phyloP scores from a whole-genome alignment of 2,888 invertebrate species.

The Phalangium opilio region DNA sequence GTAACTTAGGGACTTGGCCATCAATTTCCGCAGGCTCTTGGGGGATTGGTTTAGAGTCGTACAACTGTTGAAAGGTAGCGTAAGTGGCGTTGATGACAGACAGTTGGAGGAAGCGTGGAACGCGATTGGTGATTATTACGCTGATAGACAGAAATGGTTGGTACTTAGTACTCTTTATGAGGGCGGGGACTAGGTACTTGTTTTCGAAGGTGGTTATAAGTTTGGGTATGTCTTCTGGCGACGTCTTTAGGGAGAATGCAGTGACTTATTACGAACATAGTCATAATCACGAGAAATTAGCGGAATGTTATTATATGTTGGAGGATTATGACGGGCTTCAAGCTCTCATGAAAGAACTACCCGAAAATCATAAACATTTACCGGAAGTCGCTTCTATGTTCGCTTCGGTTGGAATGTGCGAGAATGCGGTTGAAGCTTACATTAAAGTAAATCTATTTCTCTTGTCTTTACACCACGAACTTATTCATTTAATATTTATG shows the following conservation, averaged over 20 bases:
- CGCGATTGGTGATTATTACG: constrained; percentile 80
- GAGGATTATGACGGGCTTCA: constrained; percentile 61
- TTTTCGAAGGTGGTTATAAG: too few relatives aligned
- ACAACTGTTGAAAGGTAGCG: constrained; percentile 42
- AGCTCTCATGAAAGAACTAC: constrained; percentile 48
- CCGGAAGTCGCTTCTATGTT: constrained; percentile 44
- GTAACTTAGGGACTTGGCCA: constrained; percentile 69
- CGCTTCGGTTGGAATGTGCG: constrained; percentile 59
- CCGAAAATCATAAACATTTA: constrained; percentile 58
- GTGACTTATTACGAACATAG: constrained; percentile 79
- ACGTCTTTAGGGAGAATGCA: constrained; percentile 54
- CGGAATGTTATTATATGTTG: constrained; percentile 71
- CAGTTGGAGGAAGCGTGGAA: constrained; percentile 68
- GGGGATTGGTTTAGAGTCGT: constrained; percentile 93
- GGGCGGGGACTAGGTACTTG: too few relatives aligned
- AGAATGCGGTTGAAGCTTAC: constrained; percentile 61
- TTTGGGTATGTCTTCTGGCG: too few relatives aligned
- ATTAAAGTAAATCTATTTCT: constrained; percentile 47
- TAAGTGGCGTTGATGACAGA: constrained; percentile 54
- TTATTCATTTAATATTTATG: too few relatives aligned
- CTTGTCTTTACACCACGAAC: too few relatives aligned
- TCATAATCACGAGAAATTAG: constrained; percentile 63
- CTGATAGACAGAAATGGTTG: constrained; percentile 77
- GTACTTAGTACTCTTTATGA: too few relatives aligned
- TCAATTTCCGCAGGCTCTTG: constrained; percentile 68